Conservation (phyloP, 2,888 invertebrate species). For the Cephus sareptanus region DNA sequence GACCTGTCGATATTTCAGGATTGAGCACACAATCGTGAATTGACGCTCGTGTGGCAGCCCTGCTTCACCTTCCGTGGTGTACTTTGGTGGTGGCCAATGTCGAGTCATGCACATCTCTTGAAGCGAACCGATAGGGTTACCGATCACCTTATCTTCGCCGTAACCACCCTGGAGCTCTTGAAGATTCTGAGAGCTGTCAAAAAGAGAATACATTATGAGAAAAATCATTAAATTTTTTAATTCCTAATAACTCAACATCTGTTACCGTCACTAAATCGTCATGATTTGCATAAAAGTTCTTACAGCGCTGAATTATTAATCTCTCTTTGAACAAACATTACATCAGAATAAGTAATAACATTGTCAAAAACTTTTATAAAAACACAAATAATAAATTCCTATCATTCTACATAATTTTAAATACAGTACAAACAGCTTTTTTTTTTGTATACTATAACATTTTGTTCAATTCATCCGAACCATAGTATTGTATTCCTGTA, state of each 20-base stretch:
- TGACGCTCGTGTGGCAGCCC: slow-evolving; percentile 93
- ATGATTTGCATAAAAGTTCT: not conserved
- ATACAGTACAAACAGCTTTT: not conserved
- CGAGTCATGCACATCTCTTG: slow-evolving; percentile 97
- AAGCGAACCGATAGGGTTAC: slow-evolving; percentile 95
- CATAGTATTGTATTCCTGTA: not conserved
- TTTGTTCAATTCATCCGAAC: too few relatives aligned
- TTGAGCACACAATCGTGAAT: slow-evolving; percentile 92
- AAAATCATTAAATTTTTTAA: not conserved
- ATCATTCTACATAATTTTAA: not conserved
- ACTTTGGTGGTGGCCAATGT: slow-evolving; percentile 94
- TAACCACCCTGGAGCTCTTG: slow-evolving; percentile 56
- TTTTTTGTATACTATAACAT: not conserved
- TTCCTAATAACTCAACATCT: not conserved
- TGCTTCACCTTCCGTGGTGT: slow-evolving; percentile 89
- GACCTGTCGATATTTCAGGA: slow-evolving; percentile 85
- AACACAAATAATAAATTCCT: not conserved
- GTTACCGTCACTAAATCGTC: not conserved
- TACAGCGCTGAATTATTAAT: not conserved
- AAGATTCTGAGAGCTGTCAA: slow-evolving; percentile 62
- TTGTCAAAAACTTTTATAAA: not conserved
- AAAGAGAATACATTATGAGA: not conserved
- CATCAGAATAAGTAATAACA: not conserved
- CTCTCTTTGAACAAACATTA: not conserved
- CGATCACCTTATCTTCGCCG: slow-evolving; percentile 83